Evolutionary conservation across 2,113 vertebrate species (phyloP).

Genomic region (Seriola dumerili): DNA sequence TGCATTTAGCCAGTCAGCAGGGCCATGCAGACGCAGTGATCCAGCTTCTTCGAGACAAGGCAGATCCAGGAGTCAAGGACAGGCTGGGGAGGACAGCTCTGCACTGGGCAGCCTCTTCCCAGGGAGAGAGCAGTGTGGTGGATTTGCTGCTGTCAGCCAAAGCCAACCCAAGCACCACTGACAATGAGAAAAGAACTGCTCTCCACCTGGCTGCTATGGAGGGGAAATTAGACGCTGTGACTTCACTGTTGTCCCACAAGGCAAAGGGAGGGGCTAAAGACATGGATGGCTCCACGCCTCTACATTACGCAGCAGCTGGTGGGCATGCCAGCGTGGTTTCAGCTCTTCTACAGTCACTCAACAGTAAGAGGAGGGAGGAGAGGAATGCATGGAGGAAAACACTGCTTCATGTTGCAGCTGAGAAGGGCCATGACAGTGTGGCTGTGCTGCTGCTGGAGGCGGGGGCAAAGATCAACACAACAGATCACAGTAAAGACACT

Average conservation of each 20-base stretch:
- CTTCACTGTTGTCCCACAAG: constrained; percentile 74
- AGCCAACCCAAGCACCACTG: constrained; percentile 74
- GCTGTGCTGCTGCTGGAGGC: constrained; percentile 74
- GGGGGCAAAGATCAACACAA: constrained; percentile 80
- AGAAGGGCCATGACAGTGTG: constrained; percentile 77
- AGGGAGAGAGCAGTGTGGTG: constrained; percentile 64
- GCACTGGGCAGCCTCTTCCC: constrained; percentile 79
- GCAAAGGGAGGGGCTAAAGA: constrained; percentile 82
- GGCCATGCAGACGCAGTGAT: constrained; percentile 71
- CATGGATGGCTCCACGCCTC: constrained; percentile 84
- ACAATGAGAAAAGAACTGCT: constrained; percentile 86
- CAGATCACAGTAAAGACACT: constrained; percentile 84
- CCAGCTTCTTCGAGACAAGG: constrained; percentile 79
- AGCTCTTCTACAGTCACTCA: constrained; percentile 69
- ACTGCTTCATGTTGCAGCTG: constrained; percentile 77
- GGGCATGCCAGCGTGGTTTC: constrained; percentile 70
- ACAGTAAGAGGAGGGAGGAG: constrained; percentile 81
- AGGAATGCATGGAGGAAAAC: constrained; percentile 87
- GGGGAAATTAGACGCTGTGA: constrained; percentile 62
- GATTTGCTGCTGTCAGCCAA: constrained; percentile 80
- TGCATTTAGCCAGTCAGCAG: constrained; percentile 81
- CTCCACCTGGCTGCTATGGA: constrained; percentile 82
- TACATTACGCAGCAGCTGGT: constrained; percentile 80
- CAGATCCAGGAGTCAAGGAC: constrained; percentile 77
- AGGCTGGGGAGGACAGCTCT: constrained; percentile 81